Evolutionary conservation across 23 tunicate genomes (phyloP).

Genomic region (Trididemnum nubilum): DNA sequence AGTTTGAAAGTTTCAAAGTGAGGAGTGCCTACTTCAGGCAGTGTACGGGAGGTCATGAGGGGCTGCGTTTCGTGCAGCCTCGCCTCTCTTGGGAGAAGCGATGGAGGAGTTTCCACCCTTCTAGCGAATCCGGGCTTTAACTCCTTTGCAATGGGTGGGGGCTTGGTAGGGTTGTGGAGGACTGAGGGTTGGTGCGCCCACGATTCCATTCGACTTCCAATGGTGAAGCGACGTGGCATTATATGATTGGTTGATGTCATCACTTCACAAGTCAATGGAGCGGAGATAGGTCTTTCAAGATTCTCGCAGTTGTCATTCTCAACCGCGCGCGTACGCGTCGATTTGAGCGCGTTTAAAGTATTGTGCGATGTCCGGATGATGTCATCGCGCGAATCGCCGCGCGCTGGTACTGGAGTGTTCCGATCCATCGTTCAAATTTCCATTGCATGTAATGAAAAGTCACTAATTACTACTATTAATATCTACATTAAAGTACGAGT

Average conservation of each 20-base stretch:
- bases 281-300: conserved; percentile 36
- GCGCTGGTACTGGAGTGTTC: too few species aligned
- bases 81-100: not conserved
- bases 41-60: not conserved
- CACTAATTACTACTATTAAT: too few species aligned
- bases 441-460: too few species aligned
- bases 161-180: not conserved
- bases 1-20: not conserved
- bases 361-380: not conserved
- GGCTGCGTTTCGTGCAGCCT: not conserved
- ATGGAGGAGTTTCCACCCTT: not conserved
- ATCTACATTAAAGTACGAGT: too few species aligned
- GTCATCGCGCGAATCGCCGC: conserved; percentile 1
- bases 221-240: not conserved
- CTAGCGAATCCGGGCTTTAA: not conserved
- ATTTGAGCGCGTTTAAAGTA: not conserved
- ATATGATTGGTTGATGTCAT: not conserved
- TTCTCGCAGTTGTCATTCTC: conserved; percentile 71
- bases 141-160: not conserved
- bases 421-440: too few species aligned
- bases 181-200: not conserved
- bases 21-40: not conserved
- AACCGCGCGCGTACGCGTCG: conserved; percentile 48
- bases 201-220: not conserved
- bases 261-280: conserved; percentile 8